Base-by-base conservation (phyloP, 1,140 invertebrate species). In the Linepithema humile region DNA sequence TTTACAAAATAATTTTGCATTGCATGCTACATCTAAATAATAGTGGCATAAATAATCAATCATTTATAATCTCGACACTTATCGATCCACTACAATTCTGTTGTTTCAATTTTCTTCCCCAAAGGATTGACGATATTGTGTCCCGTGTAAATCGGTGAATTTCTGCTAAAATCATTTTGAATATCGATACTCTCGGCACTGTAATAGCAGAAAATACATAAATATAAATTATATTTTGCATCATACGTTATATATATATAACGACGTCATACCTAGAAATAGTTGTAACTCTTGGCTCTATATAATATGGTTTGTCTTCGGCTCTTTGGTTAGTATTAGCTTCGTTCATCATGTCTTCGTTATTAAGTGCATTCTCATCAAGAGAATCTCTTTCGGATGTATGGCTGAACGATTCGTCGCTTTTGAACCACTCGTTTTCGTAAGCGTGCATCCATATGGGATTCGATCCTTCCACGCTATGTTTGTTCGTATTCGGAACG, bases 371-470 rank as follows among this genome's bases (percentile, higher is more conserved):
- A 93, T 98, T 98, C 90, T 98, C 97, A 88, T 98, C 98, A 45
- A 98, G 93, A 0, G 98, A 98, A 93, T 98, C 98, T 32, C 97
- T 95, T 77, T 97, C 97, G 0, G 97, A 98, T 35, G 95, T 95
- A 92, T 96, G 96, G 92, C 96, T 97, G 88, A 85, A 95, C 23
- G 97, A 97, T 89, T 97, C 97, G 82, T 97, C 97, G 82, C 96
- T 97, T 94, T 98, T 98, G 92, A 98, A 98, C 98, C 98, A 99
- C 91, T 98, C 98, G 93, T 98, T 98, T 93, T 98, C 98, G 91
- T 98, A 98, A 7, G 98, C 97, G 89, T 98, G 97, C 93, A 99
- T 96, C 98, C 98, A 99, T 88, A 99, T 98, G 0, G 98, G 98
- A 95, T 99, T 99, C 9, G 97, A 98, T 43, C 98, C 98, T 94